Evolutionary conservation across 2,113 vertebrate species (phyloP).

Genomic region (Ondatra zibethicus): DNA sequence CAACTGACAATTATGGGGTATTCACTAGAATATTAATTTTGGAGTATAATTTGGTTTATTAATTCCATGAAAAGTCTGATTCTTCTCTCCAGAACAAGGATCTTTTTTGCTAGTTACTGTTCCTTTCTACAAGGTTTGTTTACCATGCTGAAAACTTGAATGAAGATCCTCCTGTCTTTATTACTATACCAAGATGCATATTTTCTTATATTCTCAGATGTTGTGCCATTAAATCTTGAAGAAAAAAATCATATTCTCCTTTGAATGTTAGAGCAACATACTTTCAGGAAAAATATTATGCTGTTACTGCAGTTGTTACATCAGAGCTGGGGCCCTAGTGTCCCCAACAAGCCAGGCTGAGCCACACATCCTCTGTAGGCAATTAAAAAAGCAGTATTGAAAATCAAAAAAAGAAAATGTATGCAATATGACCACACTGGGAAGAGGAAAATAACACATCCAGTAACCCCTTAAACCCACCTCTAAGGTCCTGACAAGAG

Average conservation of each 20-base stretch:
- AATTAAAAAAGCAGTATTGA: background rate
- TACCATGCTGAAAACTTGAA: background rate
- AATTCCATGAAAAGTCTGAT: background rate
- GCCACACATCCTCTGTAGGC: background rate
- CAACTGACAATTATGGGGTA: background rate
- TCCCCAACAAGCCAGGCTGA: background rate
- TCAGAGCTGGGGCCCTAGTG: too few species aligned
- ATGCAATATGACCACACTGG: background rate
- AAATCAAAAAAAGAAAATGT: background rate
- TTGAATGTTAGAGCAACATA: background rate
- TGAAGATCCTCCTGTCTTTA: background rate
- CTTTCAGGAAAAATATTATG: background rate
- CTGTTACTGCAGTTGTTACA: too few species aligned
- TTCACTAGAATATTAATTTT: background rate
- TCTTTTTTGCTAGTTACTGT: background rate
- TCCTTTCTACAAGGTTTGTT: background rate
- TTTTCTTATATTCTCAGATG: background rate
- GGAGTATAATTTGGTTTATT: background rate
- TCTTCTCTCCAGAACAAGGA: too few species aligned
- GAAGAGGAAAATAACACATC: background rate
- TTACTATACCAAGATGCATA: background rate
- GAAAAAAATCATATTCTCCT: background rate
- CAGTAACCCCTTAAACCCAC: background rate
- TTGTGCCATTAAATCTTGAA: background rate
- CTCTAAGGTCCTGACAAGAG: too few species aligned